Base-by-base conservation (phyloP, 2,113 vertebrate species). In the Macquaria australasica region DNA sequence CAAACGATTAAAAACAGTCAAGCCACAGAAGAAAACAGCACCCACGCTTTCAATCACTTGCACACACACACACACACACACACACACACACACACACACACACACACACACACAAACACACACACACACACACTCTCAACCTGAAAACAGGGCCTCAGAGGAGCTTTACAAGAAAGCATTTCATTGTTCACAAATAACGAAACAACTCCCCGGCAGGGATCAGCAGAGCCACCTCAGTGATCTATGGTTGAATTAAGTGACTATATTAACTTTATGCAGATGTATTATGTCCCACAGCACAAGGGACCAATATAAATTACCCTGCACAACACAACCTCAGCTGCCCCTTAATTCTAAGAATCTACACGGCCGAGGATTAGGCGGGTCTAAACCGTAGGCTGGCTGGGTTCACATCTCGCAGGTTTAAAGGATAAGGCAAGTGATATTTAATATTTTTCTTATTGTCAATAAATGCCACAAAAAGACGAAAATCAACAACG, bases 211-310 rank as follows among this genome's bases (percentile, higher is more conserved):
- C 77, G 60, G 70, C 80, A 88, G 74, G 74, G 78, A 82, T 92
- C 70, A 82, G 68, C 83, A 23, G 71, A 84, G 48, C 83, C 55
- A 69, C 85, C 62, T 62, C 79, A 71, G 34, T 85, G 85, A 88
- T 91, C 80, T 85, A 58, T 67, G 79, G 23, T 43, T 84, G 31
- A 76, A 80, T 88, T 78, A 87, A 82, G n/a, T 59, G 67, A 60
- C 41, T 68, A 60, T 50, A 83, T 86, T 81, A 88, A 86, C 77
- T 87, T 75, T 68, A 87, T 91, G 86, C 85, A 87, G 83, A 88
- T 88, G 51, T 55, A 34, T 82, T 58, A 43, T 56, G 58, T 79
- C 77, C 80, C 41, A 55, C 74, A 50, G 63, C 62, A 70, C 50
- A 23, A 59, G 55, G 58, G 48, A 66, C 39, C 45, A n/a, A 62